Percentiles rank a stretch among this genome's conserved stretches.
phyloP scores from a whole-genome alignment of 2,888 invertebrate species.

The Chloroclysta siterata region DNA sequence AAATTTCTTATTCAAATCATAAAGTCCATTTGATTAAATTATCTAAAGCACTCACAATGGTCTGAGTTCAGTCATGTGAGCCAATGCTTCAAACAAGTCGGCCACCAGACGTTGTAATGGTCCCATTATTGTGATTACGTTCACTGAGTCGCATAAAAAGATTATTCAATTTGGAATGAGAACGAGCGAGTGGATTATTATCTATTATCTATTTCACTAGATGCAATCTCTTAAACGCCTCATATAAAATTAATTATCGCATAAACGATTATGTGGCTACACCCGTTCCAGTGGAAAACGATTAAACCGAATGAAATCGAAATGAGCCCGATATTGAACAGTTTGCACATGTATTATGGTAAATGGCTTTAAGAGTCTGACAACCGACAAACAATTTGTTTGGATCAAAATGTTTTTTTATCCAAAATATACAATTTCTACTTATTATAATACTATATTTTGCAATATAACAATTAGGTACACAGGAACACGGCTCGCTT shows the following conservation, averaged over 20 bases:
- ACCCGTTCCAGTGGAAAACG: constrained; percentile 3
- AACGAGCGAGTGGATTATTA: not conserved
- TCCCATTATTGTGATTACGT: constrained; percentile 21
- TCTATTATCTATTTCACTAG: not conserved
- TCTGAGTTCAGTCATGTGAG: not conserved
- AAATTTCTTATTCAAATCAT: too few species aligned
- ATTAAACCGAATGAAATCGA: constrained; percentile 18
- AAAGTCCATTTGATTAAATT: not conserved
- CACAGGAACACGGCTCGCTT: too few species aligned
- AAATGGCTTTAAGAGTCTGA: not conserved
- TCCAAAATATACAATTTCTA: too few species aligned
- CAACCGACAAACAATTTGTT: too few species aligned
- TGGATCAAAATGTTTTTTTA: too few species aligned
- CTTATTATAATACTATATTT: too few species aligned
- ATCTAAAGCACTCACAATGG: not conserved
- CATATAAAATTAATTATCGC: constrained; percentile 17
- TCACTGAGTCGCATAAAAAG: constrained; percentile 14
- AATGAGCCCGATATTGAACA: constrained; percentile 11
- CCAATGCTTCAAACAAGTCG: constrained; percentile 4
- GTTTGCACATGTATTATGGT: constrained; percentile 5
- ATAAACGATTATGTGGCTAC: constrained; percentile 15
- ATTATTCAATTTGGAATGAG: constrained; percentile 14
- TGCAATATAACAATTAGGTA: too few species aligned
- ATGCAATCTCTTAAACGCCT: constrained; percentile 1
- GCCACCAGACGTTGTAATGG: constrained; percentile 12